These are phyloP conservation scores for Archips xylosteana DNA, from an alignment of 2,888 invertebrate species.

Conservation along the genomic window DNA sequence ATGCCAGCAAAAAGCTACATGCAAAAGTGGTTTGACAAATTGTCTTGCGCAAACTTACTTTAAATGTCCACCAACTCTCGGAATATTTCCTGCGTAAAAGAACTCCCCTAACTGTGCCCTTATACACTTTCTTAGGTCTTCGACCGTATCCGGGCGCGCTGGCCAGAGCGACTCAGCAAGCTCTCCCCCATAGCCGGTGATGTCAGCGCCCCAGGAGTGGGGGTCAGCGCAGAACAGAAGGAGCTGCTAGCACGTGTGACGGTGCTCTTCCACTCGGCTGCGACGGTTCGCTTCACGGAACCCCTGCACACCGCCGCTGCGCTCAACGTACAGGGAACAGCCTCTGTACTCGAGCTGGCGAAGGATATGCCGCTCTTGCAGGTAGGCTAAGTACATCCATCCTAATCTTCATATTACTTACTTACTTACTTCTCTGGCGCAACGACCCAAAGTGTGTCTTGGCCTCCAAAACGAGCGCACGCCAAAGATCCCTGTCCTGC, in stretches of 20 bases:
- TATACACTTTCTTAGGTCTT: constrained; percentile 83
- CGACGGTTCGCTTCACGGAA: constrained; percentile 98
- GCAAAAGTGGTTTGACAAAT: too few species aligned
- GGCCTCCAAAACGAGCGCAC: too few species aligned
- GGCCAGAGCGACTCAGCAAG: constrained; percentile 88
- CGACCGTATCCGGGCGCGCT: constrained; percentile 87
- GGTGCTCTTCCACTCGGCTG: constrained; percentile 97
- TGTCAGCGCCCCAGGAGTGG: constrained; percentile 89
- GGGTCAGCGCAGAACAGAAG: constrained; percentile 88
- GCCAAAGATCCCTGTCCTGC: too few species aligned
- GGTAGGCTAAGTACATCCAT: constrained; percentile 64
- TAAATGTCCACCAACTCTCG: too few species aligned
- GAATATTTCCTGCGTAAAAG: too few species aligned
- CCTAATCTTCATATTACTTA: too few species aligned
- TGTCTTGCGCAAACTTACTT: too few species aligned
- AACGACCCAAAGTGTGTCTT: too few species aligned
- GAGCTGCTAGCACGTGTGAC: constrained; percentile 89
- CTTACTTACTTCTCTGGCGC: too few species aligned
- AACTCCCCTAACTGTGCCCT: too few species aligned
- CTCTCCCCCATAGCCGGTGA: constrained; percentile 91
- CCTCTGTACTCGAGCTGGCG: constrained; percentile 93
- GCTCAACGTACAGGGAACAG: constrained; percentile 96
- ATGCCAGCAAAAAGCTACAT: too few species aligned
- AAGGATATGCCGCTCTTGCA: constrained; percentile 91
- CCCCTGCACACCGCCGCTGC: constrained; percentile 94